A percentile compares a stretch with the other conserved stretches of the same genome.
phyloP scores from a whole-genome alignment of 2,888 invertebrate genomes.

The Drosophila eohydei region DNA sequence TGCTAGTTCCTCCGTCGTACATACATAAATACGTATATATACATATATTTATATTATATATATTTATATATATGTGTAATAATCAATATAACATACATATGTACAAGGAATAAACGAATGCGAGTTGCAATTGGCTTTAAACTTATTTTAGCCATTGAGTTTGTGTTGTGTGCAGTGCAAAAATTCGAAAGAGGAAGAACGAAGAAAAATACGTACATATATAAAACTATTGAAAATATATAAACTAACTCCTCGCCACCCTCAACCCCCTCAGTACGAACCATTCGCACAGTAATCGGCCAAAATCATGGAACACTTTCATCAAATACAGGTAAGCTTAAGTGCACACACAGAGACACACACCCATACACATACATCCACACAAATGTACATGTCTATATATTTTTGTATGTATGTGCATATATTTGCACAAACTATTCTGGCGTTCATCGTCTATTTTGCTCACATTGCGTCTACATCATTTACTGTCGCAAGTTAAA shows the following conservation, averaged over 20 bases:
- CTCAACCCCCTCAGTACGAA: constrained; percentile 13
- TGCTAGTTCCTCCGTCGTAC: constrained; percentile 34
- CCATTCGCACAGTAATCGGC: constrained; percentile 30
- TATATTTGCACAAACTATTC: constrained; percentile 38
- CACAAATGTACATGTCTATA: constrained; percentile 14
- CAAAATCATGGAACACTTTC: constrained; percentile 83
- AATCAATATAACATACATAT: constrained; percentile 65
- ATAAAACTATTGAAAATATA: constrained; percentile 21
- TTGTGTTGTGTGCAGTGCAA: constrained; percentile 58
- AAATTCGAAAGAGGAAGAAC: constrained; percentile 37
- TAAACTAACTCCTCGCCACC: constrained; percentile 13
- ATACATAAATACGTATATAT: constrained; percentile 29
- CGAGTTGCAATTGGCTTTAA: constrained; percentile 58
- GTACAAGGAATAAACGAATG: constrained; percentile 62
- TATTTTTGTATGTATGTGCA: background rate
- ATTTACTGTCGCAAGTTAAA: constrained; percentile 28
- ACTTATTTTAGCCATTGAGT: constrained; percentile 59
- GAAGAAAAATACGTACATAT: constrained; percentile 35
- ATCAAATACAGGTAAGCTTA: constrained; percentile 84
- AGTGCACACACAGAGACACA: constrained; percentile 42
- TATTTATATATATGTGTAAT: constrained; percentile 49
- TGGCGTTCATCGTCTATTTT: constrained; percentile 33
- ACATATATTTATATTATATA: constrained; percentile 16
- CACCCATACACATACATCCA: constrained; percentile 18
- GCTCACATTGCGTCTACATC: constrained; percentile 23